phyloP scores from a whole-genome alignment of 2,113 vertebrate species.

The Peucedramus taeniatus region DNA sequence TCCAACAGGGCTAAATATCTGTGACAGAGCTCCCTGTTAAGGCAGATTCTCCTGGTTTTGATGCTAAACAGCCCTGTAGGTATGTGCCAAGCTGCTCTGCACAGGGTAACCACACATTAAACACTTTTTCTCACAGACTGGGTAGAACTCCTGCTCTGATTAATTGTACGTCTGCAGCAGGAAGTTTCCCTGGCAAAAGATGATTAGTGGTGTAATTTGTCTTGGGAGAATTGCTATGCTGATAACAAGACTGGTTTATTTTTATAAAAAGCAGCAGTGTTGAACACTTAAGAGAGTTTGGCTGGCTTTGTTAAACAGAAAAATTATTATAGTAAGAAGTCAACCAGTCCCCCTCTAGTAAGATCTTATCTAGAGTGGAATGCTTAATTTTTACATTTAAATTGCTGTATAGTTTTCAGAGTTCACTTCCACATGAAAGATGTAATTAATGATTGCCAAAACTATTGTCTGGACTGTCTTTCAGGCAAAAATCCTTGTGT shows the following conservation, averaged over 20 bases:
- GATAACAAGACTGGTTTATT: constrained; percentile 22
- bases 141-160: neutral
- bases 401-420: neutral
- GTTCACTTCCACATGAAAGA: neutral
- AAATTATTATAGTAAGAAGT: neutral
- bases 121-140: neutral
- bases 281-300: neutral
- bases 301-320: neutral
- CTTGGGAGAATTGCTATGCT: neutral
- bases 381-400: neutral
- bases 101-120: neutral
- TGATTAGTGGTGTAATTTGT: constrained; percentile 21
- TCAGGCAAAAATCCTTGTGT: neutral
- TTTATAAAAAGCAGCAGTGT: neutral
- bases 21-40: neutral
- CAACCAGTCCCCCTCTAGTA: neutral
- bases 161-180: neutral
- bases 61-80: neutral
- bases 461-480: neutral
- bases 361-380: constrained; percentile 24
- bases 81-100: neutral
- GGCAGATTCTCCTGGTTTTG: neutral
- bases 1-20: neutral
- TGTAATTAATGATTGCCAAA: neutral
- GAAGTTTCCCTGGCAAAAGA: neutral